These are phyloP conservation scores for Enteromius mattozi DNA, from an alignment of 2,797 vertebrate genomes.

Conservation along the genomic window DNA sequence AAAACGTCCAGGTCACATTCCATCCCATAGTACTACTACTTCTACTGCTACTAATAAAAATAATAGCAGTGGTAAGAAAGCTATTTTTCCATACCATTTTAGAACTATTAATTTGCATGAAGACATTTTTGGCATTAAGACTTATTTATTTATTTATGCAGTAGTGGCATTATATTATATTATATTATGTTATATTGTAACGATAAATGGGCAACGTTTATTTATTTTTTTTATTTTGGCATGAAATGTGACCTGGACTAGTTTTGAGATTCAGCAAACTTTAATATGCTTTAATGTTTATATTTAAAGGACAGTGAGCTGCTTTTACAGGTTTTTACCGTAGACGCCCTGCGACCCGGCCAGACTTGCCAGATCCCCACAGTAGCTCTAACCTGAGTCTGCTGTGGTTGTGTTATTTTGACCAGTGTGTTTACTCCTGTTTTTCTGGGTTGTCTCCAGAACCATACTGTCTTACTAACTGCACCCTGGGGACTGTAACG, in stretches of 20 bases:
- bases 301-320: constrained; percentile 8
- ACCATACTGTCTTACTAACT: constrained; percentile 99
- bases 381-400: constrained; percentile 43
- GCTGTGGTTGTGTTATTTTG: constrained; percentile 51
- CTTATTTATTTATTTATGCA: neutral
- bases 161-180: neutral
- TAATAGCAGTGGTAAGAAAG: neutral
- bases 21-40: neutral
- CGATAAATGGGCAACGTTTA: no score
- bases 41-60: neutral
- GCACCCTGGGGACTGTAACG: constrained; percentile 99
- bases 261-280: neutral
- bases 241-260: neutral
- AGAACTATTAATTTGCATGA: neutral
- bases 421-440: constrained; percentile 54
- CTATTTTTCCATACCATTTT: neutral
- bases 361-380: neutral
- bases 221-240: neutral
- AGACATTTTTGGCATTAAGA: neutral
- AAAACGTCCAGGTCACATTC: neutral
- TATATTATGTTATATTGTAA: neutral
- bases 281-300: neutral
- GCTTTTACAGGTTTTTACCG: constrained; percentile 61
- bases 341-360: neutral
- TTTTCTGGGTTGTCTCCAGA: constrained; percentile 82